Evolutionary conservation across 1,140 invertebrate genomes (phyloP).

Genomic region (Proales similis): DNA sequence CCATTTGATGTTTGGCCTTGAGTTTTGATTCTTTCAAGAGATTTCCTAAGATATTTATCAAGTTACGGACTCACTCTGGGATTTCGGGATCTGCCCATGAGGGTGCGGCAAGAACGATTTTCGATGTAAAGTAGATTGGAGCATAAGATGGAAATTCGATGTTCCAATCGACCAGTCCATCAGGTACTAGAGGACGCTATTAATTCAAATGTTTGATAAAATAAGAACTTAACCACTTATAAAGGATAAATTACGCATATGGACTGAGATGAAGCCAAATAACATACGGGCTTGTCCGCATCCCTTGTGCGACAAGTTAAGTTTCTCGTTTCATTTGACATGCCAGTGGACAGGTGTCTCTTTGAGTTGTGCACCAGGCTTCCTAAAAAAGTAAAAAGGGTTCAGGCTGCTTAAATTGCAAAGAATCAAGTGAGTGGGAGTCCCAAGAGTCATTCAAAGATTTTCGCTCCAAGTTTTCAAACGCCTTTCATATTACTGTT

Average conservation of each 20-base stretch:
- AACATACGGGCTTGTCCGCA: neutral
- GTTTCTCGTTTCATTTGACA: no score
- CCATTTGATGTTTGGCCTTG: neutral
- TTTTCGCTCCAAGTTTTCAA: no score
- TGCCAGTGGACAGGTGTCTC: conserved; percentile 1
- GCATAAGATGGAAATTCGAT: conserved; percentile 64
- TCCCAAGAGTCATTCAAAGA: no score
- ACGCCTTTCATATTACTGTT: no score
- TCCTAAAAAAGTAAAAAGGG: no score
- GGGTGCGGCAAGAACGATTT: conserved; percentile 56
- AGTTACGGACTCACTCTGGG: conserved; percentile 5
- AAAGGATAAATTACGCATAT: neutral
- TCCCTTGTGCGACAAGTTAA: no score
- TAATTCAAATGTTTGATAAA: conserved; percentile 32
- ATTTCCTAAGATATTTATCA: neutral
- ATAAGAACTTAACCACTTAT: neutral
- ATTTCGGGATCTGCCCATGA: conserved; percentile 74
- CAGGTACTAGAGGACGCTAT: conserved; percentile 64
- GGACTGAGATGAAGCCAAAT: neutral
- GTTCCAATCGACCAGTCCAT: conserved; percentile 72
- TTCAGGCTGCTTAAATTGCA: no score
- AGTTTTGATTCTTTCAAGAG: neutral
- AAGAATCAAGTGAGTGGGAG: no score
- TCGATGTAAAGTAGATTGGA: conserved; percentile 65
- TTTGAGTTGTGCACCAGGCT: neutral